A percentile compares a stretch with the other conserved stretches of the same genome.
Evolutionary conservation across 2,797 vertebrate genomes (phyloP).

Genomic region (Eleutherodactylus coqui): DNA sequence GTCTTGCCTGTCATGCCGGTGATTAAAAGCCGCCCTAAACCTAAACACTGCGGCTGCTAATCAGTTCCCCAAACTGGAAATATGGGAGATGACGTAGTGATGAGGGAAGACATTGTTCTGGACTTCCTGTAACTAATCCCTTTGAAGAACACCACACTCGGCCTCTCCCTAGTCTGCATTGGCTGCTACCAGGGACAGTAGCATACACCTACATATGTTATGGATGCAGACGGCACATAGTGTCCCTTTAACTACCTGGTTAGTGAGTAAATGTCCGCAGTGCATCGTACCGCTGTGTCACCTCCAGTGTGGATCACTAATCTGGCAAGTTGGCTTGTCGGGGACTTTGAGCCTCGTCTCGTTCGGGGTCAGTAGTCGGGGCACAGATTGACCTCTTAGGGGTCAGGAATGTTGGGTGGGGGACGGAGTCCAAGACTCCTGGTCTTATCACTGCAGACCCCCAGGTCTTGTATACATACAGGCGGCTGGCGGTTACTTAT

Average conservation of each 20-base stretch:
- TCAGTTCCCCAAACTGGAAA: neutral
- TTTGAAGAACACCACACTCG: neutral
- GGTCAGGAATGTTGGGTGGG: conserved; percentile 52
- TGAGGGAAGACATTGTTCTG: neutral
- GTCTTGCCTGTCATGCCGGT: neutral
- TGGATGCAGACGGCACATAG: neutral
- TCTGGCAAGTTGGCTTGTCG: neutral
- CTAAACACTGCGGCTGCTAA: neutral
- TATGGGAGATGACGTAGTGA: neutral
- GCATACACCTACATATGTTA: neutral
- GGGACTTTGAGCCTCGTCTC: conserved; percentile 30
- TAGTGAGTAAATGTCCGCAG: neutral
- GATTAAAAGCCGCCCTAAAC: neutral
- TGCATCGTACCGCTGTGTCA: neutral
- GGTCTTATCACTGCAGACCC: neutral
- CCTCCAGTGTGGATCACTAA: neutral
- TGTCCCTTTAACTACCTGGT: neutral
- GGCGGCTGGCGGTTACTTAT: neutral
- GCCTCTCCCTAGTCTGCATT: neutral
- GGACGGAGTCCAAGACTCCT: conserved; percentile 9
- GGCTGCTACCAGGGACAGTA: neutral
- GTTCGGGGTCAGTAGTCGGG: conserved; percentile 50
- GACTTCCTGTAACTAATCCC: neutral
- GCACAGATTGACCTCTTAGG: conserved; percentile 35
- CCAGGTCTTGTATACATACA: neutral